Conservation (phyloP, 2,888 invertebrate genomes). For the Bruchidius siliquastri region DNA sequence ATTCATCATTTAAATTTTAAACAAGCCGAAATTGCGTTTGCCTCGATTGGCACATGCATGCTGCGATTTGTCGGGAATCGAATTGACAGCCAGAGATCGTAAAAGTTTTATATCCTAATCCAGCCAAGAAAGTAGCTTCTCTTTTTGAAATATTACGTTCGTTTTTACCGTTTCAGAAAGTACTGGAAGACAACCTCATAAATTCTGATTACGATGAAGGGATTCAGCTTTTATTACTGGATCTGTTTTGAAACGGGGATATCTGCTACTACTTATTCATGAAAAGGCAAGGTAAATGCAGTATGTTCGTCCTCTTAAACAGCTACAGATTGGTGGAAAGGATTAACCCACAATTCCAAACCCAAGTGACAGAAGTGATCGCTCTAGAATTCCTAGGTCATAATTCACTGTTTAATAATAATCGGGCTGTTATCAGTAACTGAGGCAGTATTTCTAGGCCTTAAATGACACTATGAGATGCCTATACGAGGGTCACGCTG, state of each 20-base stretch:
- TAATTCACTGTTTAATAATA: no score
- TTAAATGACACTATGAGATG: no score
- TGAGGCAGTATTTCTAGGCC: no score
- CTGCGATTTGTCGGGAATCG: neutral
- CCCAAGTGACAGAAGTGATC: no score
- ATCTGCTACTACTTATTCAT: neutral
- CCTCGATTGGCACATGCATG: neutral
- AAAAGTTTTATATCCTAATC: neutral
- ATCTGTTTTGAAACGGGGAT: neutral
- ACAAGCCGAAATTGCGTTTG: constrained; percentile 3
- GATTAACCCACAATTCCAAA: no score
- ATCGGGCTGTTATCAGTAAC: no score
- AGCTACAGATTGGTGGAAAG: no score
- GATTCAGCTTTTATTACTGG: neutral
- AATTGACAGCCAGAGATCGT: neutral
- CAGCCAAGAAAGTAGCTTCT: neutral
- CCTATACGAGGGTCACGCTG: no score
- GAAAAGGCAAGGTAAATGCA: neutral
- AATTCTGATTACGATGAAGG: neutral
- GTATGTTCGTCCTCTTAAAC: neutral
- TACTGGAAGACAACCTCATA: neutral
- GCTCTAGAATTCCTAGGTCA: no score
- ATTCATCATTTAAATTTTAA: constrained; percentile 32
- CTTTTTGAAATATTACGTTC: neutral
- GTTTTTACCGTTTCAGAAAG: neutral